Evolutionary conservation across 1,140 invertebrate species (phyloP).

Genomic region (Drosophila leontia): DNA sequence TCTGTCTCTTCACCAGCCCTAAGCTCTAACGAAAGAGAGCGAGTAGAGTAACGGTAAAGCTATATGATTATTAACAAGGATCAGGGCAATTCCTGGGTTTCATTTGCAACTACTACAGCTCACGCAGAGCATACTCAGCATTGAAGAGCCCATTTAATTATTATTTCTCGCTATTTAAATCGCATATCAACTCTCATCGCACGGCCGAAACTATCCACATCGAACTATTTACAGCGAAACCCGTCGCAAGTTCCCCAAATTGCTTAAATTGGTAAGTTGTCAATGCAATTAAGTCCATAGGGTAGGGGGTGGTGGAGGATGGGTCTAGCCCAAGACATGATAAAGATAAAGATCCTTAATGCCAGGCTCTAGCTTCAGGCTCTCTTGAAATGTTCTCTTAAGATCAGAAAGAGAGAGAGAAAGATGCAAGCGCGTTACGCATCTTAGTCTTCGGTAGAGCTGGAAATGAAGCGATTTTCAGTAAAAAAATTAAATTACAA

Average conservation of each 20-base stretch:
- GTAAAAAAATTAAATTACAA: too few species aligned
- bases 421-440: neutral
- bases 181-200: constrained; percentile 32
- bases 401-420: neutral
- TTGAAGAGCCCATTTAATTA: constrained; percentile 20
- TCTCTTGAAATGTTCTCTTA: too few species aligned
- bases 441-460: neutral
- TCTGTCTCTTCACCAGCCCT: constrained; percentile 44
- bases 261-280: constrained; percentile 91
- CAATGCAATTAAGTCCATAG: neutral
- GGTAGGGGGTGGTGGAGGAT: too few species aligned
- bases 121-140: constrained; percentile 6
- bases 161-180: constrained; percentile 44
- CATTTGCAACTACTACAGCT: constrained; percentile 2
- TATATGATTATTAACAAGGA: neutral
- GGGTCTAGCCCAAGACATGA: neutral
- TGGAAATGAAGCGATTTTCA: too few species aligned
- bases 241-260: constrained; percentile 93
- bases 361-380: too few species aligned
- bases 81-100: neutral
- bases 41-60: constrained; percentile 6
- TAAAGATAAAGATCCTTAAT: neutral
- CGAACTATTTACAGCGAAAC: constrained; percentile 90
- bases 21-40: constrained; percentile 23
- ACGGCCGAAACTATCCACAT: constrained; percentile 51